phyloP scores from a whole-genome alignment of 2,888 invertebrate genomes.

The Fragum whitleyi region DNA sequence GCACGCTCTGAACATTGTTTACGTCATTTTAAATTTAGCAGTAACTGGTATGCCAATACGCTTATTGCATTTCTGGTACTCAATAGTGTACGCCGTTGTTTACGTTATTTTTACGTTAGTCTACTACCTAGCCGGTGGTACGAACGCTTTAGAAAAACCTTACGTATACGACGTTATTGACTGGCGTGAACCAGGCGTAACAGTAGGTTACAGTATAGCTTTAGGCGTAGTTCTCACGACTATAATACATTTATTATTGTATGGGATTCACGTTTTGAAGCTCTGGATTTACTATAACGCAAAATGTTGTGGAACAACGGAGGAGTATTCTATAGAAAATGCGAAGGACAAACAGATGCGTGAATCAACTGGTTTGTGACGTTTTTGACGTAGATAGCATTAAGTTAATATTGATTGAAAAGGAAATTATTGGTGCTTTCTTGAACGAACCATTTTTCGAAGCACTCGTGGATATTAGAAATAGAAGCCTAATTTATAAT shows the following conservation, averaged over 20 bases:
- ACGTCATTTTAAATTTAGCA: conserved; percentile 71
- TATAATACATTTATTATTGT: conserved; percentile 60
- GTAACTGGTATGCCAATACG: conserved; percentile 71
- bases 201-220: conserved; percentile 56
- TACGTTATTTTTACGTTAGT: conserved; percentile 88
- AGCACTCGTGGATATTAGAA: too few relatives aligned
- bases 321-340: not conserved
- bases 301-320: not conserved
- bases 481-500: too few relatives aligned
- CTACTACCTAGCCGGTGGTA: conserved; percentile 90
- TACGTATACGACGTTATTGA: conserved; percentile 92
- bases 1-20: conserved; percentile 71
- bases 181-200: conserved; percentile 83
- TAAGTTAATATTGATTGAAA: too few relatives aligned
- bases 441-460: too few relatives aligned
- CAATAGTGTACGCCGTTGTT: conserved; percentile 68
- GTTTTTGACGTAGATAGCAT: too few relatives aligned
- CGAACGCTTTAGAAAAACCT: conserved; percentile 88
- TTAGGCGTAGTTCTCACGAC: conserved; percentile 69
- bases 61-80: conserved; percentile 71
- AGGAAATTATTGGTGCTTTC: too few relatives aligned
- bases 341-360: not conserved
- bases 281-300: conserved; percentile 3
- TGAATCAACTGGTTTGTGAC: not conserved
- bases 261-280: conserved; percentile 50